Evolutionary conservation across 2,888 invertebrate genomes (phyloP).

Genomic region (Urechis unicinctus): DNA sequence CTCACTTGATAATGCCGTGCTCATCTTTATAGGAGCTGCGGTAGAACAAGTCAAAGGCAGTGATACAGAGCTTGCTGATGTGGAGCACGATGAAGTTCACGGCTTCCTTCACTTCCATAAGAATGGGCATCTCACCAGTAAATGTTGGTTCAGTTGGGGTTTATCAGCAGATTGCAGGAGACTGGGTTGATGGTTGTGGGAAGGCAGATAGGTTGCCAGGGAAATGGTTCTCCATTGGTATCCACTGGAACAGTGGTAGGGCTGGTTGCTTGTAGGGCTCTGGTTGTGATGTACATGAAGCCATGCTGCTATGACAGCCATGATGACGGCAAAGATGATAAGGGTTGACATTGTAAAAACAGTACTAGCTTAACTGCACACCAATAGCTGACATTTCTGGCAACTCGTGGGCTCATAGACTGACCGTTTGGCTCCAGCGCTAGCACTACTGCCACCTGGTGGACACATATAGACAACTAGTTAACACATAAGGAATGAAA

Average conservation of each 20-base stretch:
- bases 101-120: constrained; percentile 20
- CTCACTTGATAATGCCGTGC: neutral
- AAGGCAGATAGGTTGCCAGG: constrained; percentile 46
- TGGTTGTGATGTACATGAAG: neutral
- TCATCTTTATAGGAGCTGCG: constrained; percentile 16
- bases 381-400: constrained; percentile 36
- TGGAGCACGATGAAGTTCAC: constrained; percentile 49
- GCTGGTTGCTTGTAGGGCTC: neutral
- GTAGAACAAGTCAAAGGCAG: constrained; percentile 51
- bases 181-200: constrained; percentile 53
- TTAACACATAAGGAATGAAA: too few species aligned
- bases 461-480: too few species aligned
- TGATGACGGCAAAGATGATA: constrained; percentile 46
- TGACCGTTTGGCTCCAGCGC: neutral
- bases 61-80: constrained; percentile 24
- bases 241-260: constrained; percentile 17
- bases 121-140: constrained; percentile 59
- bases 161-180: constrained; percentile 80
- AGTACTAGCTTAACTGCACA: constrained; percentile 57
- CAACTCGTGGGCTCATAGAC: constrained; percentile 67
- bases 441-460: neutral
- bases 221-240: constrained; percentile 38
- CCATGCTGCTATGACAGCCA: constrained; percentile 74
- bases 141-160: constrained; percentile 79
- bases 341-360: constrained; percentile 61